Conservation (phyloP, 64 coral and sea anemone species). For the Orbicella faveolata region DNA sequence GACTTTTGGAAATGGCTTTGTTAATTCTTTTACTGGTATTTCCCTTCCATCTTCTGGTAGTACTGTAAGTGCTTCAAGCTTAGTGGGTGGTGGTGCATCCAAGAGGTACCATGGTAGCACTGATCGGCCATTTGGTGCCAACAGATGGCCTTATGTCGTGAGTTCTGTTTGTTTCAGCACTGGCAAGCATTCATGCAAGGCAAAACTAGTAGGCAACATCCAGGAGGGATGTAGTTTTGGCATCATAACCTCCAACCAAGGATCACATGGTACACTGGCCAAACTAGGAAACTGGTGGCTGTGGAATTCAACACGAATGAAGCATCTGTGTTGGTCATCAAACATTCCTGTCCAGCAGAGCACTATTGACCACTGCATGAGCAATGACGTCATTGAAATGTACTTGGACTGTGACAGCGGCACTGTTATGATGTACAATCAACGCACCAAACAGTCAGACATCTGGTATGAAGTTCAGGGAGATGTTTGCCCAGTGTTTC, state of each 20-base stretch:
- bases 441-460: not conserved
- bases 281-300: not conserved
- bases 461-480: not conserved
- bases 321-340: not conserved
- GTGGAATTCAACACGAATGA: not conserved
- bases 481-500: not conserved
- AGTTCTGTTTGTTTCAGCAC: not conserved
- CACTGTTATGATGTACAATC: not conserved
- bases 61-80: not conserved
- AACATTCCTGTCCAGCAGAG: not conserved
- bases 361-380: not conserved
- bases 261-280: not conserved
- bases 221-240: not conserved
- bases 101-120: not conserved
- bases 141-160: not conserved
- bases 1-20: not conserved
- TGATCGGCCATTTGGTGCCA: not conserved
- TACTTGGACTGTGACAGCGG: not conserved
- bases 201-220: not conserved
- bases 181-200: not conserved
- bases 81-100: not conserved
- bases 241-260: not conserved
- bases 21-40: not conserved
- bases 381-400: not conserved
- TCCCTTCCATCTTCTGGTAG: not conserved